These are phyloP conservation scores for Anhinga rufa DNA, from an alignment of 2,113 vertebrate species.

Conservation along the genomic window DNA sequence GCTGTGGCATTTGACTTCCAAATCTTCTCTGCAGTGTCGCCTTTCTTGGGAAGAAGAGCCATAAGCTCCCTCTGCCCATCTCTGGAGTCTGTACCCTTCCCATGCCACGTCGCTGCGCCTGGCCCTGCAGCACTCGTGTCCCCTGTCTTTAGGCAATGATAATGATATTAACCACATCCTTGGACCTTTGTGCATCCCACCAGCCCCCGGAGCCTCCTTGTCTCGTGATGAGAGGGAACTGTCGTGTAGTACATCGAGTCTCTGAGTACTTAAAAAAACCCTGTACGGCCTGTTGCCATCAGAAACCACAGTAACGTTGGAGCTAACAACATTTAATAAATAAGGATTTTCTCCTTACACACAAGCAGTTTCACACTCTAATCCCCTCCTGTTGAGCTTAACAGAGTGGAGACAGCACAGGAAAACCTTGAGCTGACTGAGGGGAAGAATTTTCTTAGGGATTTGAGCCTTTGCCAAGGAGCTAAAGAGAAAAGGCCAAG, in stretches of 20 bases:
- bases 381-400: constrained; percentile 29
- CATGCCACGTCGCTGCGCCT: neutral
- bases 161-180: neutral
- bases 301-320: neutral
- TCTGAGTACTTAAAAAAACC: neutral
- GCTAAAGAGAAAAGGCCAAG: constrained; percentile 27
- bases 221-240: neutral
- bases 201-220: neutral
- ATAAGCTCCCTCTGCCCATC: neutral
- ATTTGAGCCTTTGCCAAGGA: constrained; percentile 53
- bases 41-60: neutral
- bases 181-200: neutral
- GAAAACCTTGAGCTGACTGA: constrained; percentile 32
- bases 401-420: constrained; percentile 9
- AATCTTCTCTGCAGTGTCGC: neutral
- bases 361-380: constrained; percentile 18
- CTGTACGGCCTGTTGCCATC: neutral
- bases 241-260: neutral
- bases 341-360: constrained; percentile 27
- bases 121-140: neutral
- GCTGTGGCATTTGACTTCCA: neutral
- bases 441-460: constrained; percentile 44
- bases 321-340: neutral
- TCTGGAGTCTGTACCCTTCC: neutral
- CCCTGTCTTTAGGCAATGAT: neutral